phyloP scores from a whole-genome alignment of 2,113 vertebrate genomes.

The Mesoclemmys tuberculata region DNA sequence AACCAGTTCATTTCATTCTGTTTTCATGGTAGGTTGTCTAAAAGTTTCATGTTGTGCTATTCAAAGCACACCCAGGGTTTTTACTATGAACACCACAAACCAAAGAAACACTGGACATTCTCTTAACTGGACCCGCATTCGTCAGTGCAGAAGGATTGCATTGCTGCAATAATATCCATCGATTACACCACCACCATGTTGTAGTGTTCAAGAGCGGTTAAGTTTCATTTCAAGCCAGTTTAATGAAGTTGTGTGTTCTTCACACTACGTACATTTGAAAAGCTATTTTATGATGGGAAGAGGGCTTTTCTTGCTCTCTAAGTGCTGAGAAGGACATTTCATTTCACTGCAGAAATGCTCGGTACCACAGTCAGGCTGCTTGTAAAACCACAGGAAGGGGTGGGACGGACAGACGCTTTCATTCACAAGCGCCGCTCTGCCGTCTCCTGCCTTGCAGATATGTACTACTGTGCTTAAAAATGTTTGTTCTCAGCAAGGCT shows the following conservation, averaged over 20 bases:
- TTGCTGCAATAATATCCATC: conserved; percentile 44
- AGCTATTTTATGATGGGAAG: background rate
- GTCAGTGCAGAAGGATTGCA: background rate
- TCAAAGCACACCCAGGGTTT: conserved; percentile 38
- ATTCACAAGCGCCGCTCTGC: background rate
- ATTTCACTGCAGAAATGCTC: background rate
- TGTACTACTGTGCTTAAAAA: background rate
- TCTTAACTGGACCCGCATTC: background rate
- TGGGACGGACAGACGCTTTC: rapidly evolving
- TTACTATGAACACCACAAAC: conserved; percentile 58
- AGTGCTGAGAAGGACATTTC: background rate
- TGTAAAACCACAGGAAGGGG: rapidly evolving
- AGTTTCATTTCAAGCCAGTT: conserved; percentile 11
- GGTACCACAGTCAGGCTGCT: background rate
- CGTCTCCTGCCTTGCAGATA: background rate
- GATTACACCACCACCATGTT: background rate
- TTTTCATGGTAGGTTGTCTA: background rate
- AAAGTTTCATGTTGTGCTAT: conserved; percentile 25
- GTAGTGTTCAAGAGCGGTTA: conserved; percentile 1
- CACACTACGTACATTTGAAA: conserved; percentile 6
- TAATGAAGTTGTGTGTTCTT: background rate
- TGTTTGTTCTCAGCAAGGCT: background rate
- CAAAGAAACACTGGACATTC: conserved; percentile 75
- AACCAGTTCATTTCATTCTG: conserved; percentile 19
- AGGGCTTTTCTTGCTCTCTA: background rate